Percentiles rank a stretch among this genome's conserved stretches.
Evolutionary conservation across 2,113 vertebrate species (phyloP).

Genomic region (Miniopterus natalensis): DNA sequence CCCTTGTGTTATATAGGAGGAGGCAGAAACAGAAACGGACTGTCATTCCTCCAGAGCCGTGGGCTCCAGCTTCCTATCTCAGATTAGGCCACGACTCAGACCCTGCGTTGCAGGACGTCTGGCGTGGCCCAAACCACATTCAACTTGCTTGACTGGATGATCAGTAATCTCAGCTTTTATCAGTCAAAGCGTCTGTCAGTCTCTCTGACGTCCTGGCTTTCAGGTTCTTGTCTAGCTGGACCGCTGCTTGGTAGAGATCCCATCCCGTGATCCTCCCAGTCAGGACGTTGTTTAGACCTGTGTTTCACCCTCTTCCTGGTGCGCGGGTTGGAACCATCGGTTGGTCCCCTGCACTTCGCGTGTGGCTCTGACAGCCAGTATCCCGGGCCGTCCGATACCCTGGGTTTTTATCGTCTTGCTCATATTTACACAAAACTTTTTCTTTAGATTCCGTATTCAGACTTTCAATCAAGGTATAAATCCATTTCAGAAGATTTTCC

Average conservation of each 20-base stretch:
- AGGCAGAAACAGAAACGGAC: not conserved
- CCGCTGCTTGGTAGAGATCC: not conserved
- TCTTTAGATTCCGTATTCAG: not conserved
- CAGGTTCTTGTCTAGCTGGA: not conserved
- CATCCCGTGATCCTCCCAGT: not conserved
- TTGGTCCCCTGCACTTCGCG: no score
- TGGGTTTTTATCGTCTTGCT: not conserved
- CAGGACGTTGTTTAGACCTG: not conserved
- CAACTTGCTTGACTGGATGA: not conserved
- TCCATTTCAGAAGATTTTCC: not conserved
- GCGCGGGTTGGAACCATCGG: not conserved
- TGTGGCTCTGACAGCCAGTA: not conserved
- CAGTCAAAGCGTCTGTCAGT: not conserved
- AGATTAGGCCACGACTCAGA: not conserved
- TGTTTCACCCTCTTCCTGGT: not conserved
- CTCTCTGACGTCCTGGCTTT: not conserved
- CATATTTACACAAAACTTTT: not conserved
- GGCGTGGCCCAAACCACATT: not conserved
- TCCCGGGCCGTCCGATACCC: rapidly evolving
- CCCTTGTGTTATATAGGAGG: not conserved
- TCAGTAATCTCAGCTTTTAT: not conserved
- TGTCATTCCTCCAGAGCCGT: not conserved
- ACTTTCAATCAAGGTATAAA: not conserved
- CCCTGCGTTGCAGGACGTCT: not conserved
- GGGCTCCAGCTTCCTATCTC: not conserved